Percentiles rank a stretch among this genome's conserved stretches.
Conservation (phyloP, 2,797 vertebrate species). For the Strix occidentalis region DNA sequence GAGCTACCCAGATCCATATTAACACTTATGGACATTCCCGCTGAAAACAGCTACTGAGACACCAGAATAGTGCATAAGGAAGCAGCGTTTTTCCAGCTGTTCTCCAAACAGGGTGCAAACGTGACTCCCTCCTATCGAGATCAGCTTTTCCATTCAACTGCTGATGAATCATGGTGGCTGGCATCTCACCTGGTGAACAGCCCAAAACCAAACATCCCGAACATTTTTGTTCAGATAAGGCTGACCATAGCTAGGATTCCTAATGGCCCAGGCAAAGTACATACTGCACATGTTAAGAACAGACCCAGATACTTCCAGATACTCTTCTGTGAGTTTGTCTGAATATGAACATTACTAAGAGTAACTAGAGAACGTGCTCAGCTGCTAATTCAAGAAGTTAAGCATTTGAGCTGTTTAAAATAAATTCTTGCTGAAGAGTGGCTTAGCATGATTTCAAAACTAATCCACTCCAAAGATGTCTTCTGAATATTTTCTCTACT, state of each 20-base stretch:
- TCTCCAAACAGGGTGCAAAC: neutral
- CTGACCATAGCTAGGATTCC: neutral
- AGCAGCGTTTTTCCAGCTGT: neutral
- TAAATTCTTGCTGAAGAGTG: conserved; percentile 7
- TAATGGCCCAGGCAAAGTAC: neutral
- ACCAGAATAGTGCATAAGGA: neutral
- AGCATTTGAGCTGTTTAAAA: conserved; percentile 17
- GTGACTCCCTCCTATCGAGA: rapidly evolving
- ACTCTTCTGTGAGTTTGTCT: neutral
- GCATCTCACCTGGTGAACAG: neutral
- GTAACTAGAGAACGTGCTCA: neutral
- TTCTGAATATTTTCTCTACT: neutral
- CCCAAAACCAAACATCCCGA: conserved; percentile 19
- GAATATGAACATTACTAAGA: neutral
- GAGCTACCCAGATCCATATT: neutral
- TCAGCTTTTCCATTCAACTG: neutral
- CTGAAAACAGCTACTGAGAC: neutral
- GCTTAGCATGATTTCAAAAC: conserved; percentile 25
- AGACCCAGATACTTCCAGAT: neutral
- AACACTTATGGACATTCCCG: neutral
- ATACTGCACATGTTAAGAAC: neutral
- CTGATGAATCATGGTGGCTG: neutral
- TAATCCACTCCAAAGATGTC: conserved; percentile 16
- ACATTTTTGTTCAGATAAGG: neutral
- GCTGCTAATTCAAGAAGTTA: conserved; percentile 15